A percentile compares a stretch with the other conserved stretches of the same genome.
Evolutionary conservation across 1,140 invertebrate genomes (phyloP).

Genomic region (Drosophila subpulchrella): DNA sequence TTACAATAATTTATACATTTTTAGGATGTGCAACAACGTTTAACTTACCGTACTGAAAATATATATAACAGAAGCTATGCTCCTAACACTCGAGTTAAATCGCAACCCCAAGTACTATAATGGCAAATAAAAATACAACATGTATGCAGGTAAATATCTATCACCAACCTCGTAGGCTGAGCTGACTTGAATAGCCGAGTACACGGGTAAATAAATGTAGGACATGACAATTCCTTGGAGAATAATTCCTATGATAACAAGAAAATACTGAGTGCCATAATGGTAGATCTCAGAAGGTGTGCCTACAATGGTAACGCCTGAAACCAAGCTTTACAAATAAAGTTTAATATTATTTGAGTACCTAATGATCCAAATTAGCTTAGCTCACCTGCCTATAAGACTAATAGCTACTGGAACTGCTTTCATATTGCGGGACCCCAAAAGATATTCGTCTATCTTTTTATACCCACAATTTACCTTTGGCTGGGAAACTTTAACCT

Average conservation of each 20-base stretch:
- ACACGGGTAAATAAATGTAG: slow-evolving; percentile 93
- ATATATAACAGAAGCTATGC: slow-evolving; percentile 87
- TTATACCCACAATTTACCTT: slow-evolving; percentile 73
- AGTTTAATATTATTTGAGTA: background rate
- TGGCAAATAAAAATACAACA: background rate
- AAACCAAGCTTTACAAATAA: slow-evolving; percentile 89
- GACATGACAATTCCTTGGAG: slow-evolving; percentile 89
- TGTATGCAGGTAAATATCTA: background rate
- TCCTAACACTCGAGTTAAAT: slow-evolving; percentile 87
- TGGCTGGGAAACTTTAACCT: background rate
- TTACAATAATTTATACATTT: slow-evolving; percentile 85
- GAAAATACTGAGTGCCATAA: slow-evolving; percentile 92
- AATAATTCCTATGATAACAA: slow-evolving; percentile 89
- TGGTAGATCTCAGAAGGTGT: slow-evolving; percentile 95
- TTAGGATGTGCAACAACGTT: slow-evolving; percentile 85
- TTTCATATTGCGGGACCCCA: slow-evolving; percentile 89
- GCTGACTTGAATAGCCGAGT: slow-evolving; percentile 90
- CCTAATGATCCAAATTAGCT: no score
- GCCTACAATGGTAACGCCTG: slow-evolving; percentile 94
- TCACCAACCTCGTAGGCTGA: slow-evolving; percentile 92
- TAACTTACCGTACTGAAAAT: slow-evolving; percentile 88
- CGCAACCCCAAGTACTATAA: slow-evolving; percentile 90
- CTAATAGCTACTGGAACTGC: slow-evolving; percentile 92
- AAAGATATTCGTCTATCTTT: slow-evolving; percentile 88
- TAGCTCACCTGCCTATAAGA: slow-evolving; percentile 90